A percentile compares a stretch with the other conserved stretches of the same genome.
phyloP scores from a whole-genome alignment of 2,113 vertebrate species.

The Corythoichthys haematopterus region DNA sequence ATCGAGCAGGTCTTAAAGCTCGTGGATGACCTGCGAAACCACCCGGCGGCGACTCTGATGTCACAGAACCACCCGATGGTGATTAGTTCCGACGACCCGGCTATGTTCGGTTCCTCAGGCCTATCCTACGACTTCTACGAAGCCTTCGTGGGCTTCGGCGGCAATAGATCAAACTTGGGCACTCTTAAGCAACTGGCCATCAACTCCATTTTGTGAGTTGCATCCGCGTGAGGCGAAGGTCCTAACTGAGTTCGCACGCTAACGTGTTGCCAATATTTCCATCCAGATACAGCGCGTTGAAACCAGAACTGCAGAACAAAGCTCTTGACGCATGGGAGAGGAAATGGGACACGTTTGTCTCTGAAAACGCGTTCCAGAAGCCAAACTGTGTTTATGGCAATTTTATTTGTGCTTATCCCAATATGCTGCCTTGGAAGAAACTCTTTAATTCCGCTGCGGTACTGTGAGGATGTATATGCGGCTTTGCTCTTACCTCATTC shows the following conservation, averaged over 20 bases:
- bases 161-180: slow-evolving; percentile 73
- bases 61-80: slow-evolving; percentile 80
- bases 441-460: background rate
- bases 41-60: slow-evolving; percentile 80
- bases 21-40: slow-evolving; percentile 80
- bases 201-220: slow-evolving; percentile 82
- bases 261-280: background rate
- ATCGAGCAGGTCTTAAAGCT: slow-evolving; percentile 78
- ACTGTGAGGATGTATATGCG: background rate
- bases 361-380: slow-evolving; percentile 44
- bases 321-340: slow-evolving; percentile 71
- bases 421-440: background rate
- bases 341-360: slow-evolving; percentile 82
- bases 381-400: background rate
- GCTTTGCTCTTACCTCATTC: background rate
- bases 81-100: slow-evolving; percentile 84
- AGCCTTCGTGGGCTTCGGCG: slow-evolving; percentile 84
- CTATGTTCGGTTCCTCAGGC: slow-evolving; percentile 78
- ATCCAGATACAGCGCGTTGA: slow-evolving; percentile 82
- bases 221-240: background rate
- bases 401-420: too few species aligned
- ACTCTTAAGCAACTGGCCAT: slow-evolving; percentile 83
- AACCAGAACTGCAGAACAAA: slow-evolving; percentile 54
- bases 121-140: slow-evolving; percentile 89
- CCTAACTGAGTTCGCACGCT: background rate